phyloP scores from a whole-genome alignment of 2,888 invertebrate species.

The Lasioglossum pauxillum region DNA sequence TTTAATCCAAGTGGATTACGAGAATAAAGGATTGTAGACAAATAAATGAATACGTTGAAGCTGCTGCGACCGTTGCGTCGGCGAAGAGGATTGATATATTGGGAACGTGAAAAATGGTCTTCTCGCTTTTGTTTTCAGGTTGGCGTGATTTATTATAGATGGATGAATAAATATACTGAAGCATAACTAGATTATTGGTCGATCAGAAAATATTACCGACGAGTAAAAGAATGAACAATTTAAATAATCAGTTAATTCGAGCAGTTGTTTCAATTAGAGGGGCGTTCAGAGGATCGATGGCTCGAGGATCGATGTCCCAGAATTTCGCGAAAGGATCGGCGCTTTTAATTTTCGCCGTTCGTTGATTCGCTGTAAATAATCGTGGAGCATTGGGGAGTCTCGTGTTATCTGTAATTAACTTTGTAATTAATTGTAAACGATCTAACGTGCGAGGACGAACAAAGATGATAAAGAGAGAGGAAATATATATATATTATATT shows the following conservation, averaged over 20 bases:
- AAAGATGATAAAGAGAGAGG: slow-evolving; percentile 36
- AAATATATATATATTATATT: slow-evolving; percentile 65
- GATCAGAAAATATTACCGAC: neutral
- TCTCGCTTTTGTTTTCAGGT: neutral
- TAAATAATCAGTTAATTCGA: too few relatives aligned
- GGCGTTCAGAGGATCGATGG: neutral
- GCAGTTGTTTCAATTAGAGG: neutral
- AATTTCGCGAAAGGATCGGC: slow-evolving; percentile 15
- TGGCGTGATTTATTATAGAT: neutral
- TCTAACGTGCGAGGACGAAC: slow-evolving; percentile 40
- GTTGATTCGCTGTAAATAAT: slow-evolving; percentile 63
- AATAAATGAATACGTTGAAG: neutral
- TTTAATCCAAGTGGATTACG: neutral
- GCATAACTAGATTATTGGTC: neutral
- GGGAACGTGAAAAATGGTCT: neutral
- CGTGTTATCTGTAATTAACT: slow-evolving; percentile 70
- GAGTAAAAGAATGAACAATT: neutral
- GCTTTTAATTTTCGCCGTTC: slow-evolving; percentile 36
- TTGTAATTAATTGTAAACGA: slow-evolving; percentile 70
- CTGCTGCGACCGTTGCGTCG: neutral
- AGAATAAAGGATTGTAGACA: neutral
- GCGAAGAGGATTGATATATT: neutral
- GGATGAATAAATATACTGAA: neutral
- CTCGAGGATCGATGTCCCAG: neutral
- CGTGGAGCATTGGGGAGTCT: slow-evolving; percentile 34